Evolutionary conservation across 2,113 vertebrate genomes (phyloP), one percentile per base, ranked within the genome.

Genomic region (Tetraodon nigroviridis): DNA sequence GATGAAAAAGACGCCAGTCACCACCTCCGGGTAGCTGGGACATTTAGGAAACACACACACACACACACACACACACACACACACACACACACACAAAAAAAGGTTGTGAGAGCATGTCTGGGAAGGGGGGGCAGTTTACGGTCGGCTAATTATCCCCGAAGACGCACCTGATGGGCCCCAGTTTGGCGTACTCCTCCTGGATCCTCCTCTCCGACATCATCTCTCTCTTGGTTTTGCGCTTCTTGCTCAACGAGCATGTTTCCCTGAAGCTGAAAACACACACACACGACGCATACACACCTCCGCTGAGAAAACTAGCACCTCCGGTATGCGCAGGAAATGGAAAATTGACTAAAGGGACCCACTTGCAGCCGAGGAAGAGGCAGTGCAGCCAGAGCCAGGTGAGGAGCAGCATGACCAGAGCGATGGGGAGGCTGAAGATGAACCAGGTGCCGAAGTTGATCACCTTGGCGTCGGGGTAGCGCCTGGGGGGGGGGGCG

Each of bases 401-500:
- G 69, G 95, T 98, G 79, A 98, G 84, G 20, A 98, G 82, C 88
- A 98, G 81, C 93, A 98, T 94, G 88, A 98, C 92, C 82, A 99
- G 85, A 32, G 95, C 93, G 52, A 99, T 92, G 52, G 97, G 97
- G 52, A 98, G 91, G 71, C 96, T 98, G 90, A 99, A 98, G 83
- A 99, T 92, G 83, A 99, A 97, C 97, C 96, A 99, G 0, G 95
- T 98, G 49, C 97, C 97, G 5, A 98, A 99, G 89, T 99, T 98
- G 58, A 99, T 94, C 66, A 94, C 92, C 47, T 98, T 93, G 0
- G 95, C 93, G 1, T 91, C 91, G 0, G 97, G 97, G 37, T 99
- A 99, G 49, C 97, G 96, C 56, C 97, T 99, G 86, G 10, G 62
- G 27, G 29, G 40, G n/a, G 86, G 10, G 14, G 14, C 11, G 12